Conservation (phyloP, 2,888 invertebrate species). For the Ophonus ardosiacus region DNA sequence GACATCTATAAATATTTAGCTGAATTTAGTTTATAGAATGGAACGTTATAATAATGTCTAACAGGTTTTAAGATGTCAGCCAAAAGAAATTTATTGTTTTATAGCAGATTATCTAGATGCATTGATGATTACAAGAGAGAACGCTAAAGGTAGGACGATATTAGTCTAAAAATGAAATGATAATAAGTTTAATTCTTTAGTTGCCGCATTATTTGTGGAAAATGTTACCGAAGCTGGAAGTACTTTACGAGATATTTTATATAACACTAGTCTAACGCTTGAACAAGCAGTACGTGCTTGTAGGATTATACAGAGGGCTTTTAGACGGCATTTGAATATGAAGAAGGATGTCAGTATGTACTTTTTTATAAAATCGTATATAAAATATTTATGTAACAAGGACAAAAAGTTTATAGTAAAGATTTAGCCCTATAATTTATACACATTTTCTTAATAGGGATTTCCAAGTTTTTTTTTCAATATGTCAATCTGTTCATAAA, state of each 20-base stretch:
- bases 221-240: conserved; percentile 72
- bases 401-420: no score
- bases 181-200: conserved; percentile 64
- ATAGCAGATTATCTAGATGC: conserved; percentile 84
- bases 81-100: conserved; percentile 81
- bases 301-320: conserved; percentile 71
- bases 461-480: no score
- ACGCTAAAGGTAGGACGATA: conserved; percentile 73
- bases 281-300: conserved; percentile 71
- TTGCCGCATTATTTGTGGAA: conserved; percentile 73
- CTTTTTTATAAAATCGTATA: neutral
- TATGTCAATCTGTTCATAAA: no score
- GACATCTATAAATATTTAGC: neutral
- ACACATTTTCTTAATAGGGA: no score
- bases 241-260: conserved; percentile 71
- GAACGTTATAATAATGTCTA: neutral
- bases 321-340: conserved; percentile 61
- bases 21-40: neutral
- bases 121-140: conserved; percentile 82
- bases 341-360: neutral
- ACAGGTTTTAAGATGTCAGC: conserved; percentile 84
- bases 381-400: neutral
- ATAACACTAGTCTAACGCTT: conserved; percentile 71
- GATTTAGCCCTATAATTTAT: no score
- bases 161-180: neutral